Evolutionary conservation across 2,113 vertebrate species (phyloP).

Genomic region (Bungarus multicinctus): DNA sequence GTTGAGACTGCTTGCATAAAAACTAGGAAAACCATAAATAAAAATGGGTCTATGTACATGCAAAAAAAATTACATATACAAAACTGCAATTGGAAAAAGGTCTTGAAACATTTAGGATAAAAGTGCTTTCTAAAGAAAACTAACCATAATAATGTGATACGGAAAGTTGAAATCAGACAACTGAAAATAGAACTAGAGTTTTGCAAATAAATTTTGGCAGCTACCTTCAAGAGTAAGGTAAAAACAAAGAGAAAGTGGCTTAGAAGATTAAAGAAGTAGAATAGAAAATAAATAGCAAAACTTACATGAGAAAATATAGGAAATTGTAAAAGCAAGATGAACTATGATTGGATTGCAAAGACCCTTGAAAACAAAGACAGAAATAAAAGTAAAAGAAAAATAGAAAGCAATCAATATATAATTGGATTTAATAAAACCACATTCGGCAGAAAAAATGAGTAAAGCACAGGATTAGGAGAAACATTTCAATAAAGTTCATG

Average conservation of each 20-base stretch:
- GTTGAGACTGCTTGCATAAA: neutral
- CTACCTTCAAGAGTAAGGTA: neutral
- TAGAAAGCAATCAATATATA: neutral
- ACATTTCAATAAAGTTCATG: neutral
- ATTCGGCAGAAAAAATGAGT: neutral
- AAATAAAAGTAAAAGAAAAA: neutral
- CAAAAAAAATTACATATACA: neutral
- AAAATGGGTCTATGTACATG: neutral
- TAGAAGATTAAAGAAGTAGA: neutral
- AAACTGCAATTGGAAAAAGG: neutral
- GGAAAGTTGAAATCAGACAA: neutral
- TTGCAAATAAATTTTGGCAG: neutral
- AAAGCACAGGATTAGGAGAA: neutral
- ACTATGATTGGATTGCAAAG: neutral
- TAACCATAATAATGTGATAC: neutral
- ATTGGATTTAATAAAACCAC: neutral
- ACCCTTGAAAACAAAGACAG: neutral
- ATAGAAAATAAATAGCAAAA: neutral
- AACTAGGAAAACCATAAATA: neutral
- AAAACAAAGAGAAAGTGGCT: neutral
- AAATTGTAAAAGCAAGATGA: neutral
- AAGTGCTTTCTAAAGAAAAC: neutral
- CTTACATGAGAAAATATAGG: neutral
- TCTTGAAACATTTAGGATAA: neutral
- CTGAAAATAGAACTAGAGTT: neutral